Conservation (phyloP, 2,888 invertebrate species). For the Platypus cylindrus region DNA sequence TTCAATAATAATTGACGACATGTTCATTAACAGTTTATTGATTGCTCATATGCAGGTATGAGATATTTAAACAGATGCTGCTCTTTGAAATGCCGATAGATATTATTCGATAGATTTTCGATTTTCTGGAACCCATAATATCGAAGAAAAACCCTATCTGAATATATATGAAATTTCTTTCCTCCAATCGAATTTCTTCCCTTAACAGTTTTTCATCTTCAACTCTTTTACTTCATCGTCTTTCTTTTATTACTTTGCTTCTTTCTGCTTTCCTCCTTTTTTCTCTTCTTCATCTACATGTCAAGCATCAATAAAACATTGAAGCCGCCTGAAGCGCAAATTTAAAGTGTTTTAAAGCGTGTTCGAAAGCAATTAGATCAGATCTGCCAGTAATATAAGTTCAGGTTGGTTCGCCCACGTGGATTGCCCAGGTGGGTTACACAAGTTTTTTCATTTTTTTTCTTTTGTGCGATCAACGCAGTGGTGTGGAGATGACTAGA, state of each 20-base stretch:
- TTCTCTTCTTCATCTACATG: no score
- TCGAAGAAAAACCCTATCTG: no score
- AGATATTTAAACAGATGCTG: no score
- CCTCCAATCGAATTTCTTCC: not conserved
- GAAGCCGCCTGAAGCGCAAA: constrained; percentile 1
- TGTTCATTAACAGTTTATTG: constrained; percentile 12
- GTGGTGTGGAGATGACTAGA: constrained; percentile 1
- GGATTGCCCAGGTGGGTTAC: constrained; percentile 10
- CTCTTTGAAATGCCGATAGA: no score
- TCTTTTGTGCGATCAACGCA: not conserved
- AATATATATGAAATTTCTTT: no score
- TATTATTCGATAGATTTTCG: no score
- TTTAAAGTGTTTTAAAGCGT: constrained; percentile 9
- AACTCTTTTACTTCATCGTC: not conserved
- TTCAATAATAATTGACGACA: constrained; percentile 2
- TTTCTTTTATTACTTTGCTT: not conserved
- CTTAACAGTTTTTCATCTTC: not conserved
- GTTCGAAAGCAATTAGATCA: constrained; percentile 14
- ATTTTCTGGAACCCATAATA: no score
- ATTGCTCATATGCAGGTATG: no score
- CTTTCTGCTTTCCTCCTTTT: not conserved
- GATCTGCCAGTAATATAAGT: constrained; percentile 13
- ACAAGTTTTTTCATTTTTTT: no score
- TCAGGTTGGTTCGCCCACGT: constrained; percentile 11
- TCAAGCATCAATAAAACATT: not conserved